Evolutionary conservation across 2,888 invertebrate genomes (phyloP).

Genomic region (Standfussiana lucernea): DNA sequence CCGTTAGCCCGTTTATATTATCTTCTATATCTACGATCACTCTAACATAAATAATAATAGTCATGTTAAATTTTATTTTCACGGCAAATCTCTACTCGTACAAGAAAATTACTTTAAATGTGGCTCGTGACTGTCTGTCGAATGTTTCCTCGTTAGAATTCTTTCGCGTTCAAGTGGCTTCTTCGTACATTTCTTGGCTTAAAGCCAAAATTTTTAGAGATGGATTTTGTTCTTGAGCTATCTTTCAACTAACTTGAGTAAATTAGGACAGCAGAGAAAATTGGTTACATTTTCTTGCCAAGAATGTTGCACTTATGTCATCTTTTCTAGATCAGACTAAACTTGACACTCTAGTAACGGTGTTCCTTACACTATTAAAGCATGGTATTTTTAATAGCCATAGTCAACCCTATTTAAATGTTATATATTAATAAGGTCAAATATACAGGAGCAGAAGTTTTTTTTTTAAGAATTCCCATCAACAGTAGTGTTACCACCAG

Average conservation of each 20-base stretch:
- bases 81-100: too few relatives aligned
- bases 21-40: too few relatives aligned
- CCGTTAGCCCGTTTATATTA: too few relatives aligned
- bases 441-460: background rate
- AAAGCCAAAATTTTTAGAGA: background rate
- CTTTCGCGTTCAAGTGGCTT: background rate
- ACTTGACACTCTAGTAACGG: background rate
- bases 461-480: background rate
- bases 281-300: background rate
- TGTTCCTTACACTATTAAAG: background rate
- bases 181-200: background rate
- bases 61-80: too few relatives aligned
- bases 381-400: background rate
- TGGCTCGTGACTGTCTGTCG: background rate
- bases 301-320: background rate
- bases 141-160: background rate
- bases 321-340: background rate
- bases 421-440: background rate
- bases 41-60: too few relatives aligned
- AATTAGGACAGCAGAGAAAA: background rate
- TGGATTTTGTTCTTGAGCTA: background rate
- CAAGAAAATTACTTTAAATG: background rate
- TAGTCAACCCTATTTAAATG: background rate
- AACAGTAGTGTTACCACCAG: background rate
- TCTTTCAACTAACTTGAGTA: background rate